Conservation (phyloP, 2,797 vertebrate genomes). For the Denticeps clupeoides region DNA sequence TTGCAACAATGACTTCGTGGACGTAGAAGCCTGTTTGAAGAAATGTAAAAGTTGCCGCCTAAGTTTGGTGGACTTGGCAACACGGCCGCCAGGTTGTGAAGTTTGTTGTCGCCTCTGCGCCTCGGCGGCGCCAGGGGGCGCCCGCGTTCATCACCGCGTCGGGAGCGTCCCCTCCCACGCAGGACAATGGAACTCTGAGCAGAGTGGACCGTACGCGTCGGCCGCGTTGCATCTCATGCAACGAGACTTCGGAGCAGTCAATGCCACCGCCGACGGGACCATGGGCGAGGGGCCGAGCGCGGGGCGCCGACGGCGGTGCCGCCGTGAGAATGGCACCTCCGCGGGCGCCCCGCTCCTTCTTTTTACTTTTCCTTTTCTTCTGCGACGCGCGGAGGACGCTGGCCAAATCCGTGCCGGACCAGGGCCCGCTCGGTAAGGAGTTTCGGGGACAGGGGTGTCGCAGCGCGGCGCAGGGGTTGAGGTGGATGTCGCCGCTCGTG, state of each 20-base stretch:
- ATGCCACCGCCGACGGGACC: slow-evolving; percentile 25
- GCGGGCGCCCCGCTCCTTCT: slow-evolving; percentile 16
- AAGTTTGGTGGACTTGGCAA: no score
- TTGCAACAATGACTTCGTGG: no score
- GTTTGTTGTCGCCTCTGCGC: no score
- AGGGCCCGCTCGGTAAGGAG: slow-evolving; percentile 37
- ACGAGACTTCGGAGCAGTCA: slow-evolving; percentile 13
- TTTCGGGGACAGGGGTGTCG: not conserved
- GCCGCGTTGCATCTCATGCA: slow-evolving; percentile 28
- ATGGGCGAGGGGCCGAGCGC: slow-evolving; percentile 29
- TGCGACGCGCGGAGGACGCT: slow-evolving; percentile 20
- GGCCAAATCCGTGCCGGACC: slow-evolving; percentile 24
- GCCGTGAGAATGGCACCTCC: slow-evolving; percentile 36
- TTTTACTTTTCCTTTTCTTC: slow-evolving; percentile 27
- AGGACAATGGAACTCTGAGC: slow-evolving; percentile 27
- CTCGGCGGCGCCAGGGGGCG: slow-evolving; percentile 22
- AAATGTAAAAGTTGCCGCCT: no score
- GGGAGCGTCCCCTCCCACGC: slow-evolving; percentile 19
- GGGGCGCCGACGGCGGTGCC: slow-evolving; percentile 27
- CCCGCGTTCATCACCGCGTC: not conserved
- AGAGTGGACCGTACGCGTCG: slow-evolving; percentile 13
- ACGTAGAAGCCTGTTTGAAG: no score
- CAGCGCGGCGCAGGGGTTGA: not conserved
- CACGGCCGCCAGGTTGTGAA: no score
- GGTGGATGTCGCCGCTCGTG: no score